A percentile compares a stretch with the other conserved stretches of the same genome.
Evolutionary conservation across 2,888 invertebrate species (phyloP).

Genomic region (Perithous albicinctus): DNA sequence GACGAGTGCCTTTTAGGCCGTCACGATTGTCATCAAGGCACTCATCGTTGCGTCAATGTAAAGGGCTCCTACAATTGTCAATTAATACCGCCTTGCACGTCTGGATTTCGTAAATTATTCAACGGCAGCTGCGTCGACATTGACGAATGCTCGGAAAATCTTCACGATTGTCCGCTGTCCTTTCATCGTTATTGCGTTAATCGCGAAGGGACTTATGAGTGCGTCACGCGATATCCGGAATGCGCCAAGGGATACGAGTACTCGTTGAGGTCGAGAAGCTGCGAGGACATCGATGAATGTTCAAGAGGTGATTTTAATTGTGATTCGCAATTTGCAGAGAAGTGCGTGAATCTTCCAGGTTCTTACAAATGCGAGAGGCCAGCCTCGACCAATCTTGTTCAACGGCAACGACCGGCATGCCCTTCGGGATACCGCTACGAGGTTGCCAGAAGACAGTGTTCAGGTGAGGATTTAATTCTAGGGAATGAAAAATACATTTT

Average conservation of each 20-base stretch:
- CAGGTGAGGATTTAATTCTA: conserved; percentile 72
- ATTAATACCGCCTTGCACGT: conserved; percentile 71
- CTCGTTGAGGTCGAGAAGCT: conserved; percentile 73
- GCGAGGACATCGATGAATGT: conserved; percentile 87
- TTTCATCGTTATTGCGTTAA: conserved; percentile 84
- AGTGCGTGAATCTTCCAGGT: conserved; percentile 86
- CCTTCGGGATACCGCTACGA: conserved; percentile 82
- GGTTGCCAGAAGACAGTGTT: conserved; percentile 73
- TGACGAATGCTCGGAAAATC: conserved; percentile 88
- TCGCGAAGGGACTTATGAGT: conserved; percentile 85
- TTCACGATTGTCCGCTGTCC: conserved; percentile 79
- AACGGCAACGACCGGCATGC: conserved; percentile 77
- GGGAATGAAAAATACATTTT: background rate
- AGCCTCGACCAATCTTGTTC: conserved; percentile 51
- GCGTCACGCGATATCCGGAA: conserved; percentile 80
- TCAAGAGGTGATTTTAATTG: conserved; percentile 81
- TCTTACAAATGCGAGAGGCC: conserved; percentile 83
- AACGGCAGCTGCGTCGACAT: conserved; percentile 88
- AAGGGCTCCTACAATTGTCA: conserved; percentile 79
- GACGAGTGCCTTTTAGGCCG: conserved; percentile 87
- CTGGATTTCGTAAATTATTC: conserved; percentile 80
- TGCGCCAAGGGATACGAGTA: conserved; percentile 79
- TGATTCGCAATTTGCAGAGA: conserved; percentile 81
- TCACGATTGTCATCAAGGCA: conserved; percentile 77
- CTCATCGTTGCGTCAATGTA: conserved; percentile 76